A percentile compares a stretch with the other conserved stretches of the same genome.
phyloP scores from a whole-genome alignment of 2,797 vertebrate genomes.

The Myotis pilosus region DNA sequence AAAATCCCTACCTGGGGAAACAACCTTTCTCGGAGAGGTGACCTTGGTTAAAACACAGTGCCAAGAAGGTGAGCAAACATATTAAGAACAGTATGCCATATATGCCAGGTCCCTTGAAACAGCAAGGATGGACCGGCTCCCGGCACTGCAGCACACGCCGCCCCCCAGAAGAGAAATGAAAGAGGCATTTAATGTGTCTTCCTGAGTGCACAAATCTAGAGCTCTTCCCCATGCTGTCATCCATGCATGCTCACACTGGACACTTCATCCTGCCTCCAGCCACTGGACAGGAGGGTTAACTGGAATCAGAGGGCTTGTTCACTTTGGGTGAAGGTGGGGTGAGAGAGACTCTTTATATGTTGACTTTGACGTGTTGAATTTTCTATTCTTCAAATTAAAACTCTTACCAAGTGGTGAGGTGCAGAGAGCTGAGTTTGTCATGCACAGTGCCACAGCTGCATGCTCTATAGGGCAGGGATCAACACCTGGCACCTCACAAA shows the following conservation, averaged over 20 bases:
- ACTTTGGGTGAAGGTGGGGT: neutral
- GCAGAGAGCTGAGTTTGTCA: neutral
- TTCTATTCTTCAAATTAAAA: neutral
- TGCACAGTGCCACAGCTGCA: neutral
- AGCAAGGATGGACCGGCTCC: too few relatives aligned
- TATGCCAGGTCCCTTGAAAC: too few relatives aligned
- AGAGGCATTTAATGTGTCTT: neutral
- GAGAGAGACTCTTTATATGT: neutral
- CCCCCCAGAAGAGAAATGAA: neutral
- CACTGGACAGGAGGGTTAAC: neutral
- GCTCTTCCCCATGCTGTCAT: neutral
- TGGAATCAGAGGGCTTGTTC: neutral
- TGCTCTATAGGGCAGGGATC: neutral
- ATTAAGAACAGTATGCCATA: too few relatives aligned
- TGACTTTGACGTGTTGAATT: neutral
- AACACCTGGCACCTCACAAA: neutral
- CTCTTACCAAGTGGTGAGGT: neutral
- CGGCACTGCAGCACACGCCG: fast-evolving
- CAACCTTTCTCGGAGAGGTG: too few relatives aligned
- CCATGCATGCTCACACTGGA: neutral
- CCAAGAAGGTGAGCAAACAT: too few relatives aligned
- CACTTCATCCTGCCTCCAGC: neutral
- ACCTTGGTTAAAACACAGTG: too few relatives aligned
- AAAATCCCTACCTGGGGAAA: too few relatives aligned
- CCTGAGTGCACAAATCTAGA: neutral